These are phyloP conservation scores for Cyprinella venusta DNA, from an alignment of 2,797 vertebrate genomes.

Conservation along the genomic window DNA sequence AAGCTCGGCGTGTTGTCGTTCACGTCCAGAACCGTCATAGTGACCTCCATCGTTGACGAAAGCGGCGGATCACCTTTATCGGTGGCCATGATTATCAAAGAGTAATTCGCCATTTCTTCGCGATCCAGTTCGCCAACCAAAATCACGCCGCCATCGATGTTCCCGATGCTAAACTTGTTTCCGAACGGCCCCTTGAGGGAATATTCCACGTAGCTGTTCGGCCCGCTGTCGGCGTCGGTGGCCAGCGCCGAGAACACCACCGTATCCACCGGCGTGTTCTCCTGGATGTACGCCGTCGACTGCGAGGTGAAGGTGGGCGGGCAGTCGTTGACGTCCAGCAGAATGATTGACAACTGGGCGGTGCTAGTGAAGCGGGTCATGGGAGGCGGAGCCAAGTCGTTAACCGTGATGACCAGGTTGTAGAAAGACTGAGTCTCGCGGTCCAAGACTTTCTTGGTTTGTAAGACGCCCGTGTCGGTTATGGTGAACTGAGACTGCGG, in stretches of 20 bases:
- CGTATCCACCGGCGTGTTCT: conserved; percentile 92
- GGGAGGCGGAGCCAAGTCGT: conserved; percentile 82
- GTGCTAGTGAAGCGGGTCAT: conserved; percentile 88
- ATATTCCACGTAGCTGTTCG: conserved; percentile 98
- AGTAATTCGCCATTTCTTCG: conserved; percentile 90
- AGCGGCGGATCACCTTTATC: conserved; percentile 92
- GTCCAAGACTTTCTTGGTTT: conserved; percentile 82
- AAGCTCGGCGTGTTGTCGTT: conserved; percentile 95
- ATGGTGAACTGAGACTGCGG: conserved; percentile 85
- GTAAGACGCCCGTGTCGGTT: conserved; percentile 78
- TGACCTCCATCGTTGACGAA: conserved; percentile 87
- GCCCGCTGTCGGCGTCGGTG: conserved; percentile 89
- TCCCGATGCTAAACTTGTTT: conserved; percentile 88
- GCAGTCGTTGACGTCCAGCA: conserved; percentile 94
- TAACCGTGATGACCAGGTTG: conserved; percentile 88
- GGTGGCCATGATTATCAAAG: conserved; percentile 87
- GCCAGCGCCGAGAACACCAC: conserved; percentile 89
- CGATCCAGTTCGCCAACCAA: conserved; percentile 91
- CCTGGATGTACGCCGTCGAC: conserved; percentile 88
- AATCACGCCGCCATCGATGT: conserved; percentile 86
- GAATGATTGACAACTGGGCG: conserved; percentile 91
- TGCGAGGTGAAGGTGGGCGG: conserved; percentile 89
- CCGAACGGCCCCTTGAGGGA: conserved; percentile 80
- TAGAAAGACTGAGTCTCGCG: conserved; percentile 95
- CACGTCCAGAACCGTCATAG: conserved; percentile 88